Evolutionary conservation across 2,888 invertebrate species (phyloP).

Genomic region (Aethes cnicana): DNA sequence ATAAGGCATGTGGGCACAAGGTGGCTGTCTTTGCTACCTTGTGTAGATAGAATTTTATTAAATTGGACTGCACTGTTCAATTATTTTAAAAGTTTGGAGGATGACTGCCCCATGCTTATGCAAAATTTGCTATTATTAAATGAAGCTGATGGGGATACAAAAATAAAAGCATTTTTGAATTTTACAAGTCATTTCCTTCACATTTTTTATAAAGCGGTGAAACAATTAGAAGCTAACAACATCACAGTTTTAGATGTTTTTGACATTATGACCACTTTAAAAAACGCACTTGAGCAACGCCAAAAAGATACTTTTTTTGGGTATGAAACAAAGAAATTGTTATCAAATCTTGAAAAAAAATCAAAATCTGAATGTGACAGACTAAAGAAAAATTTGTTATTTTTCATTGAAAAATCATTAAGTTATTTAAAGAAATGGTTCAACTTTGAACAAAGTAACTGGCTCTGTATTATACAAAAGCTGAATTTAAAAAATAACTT

Average conservation of each 20-base stretch:
- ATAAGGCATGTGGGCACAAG: slow-evolving; percentile 28
- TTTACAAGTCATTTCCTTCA: slow-evolving; percentile 32
- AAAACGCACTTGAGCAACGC: slow-evolving; percentile 20
- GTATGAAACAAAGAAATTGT: slow-evolving; percentile 9
- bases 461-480: neutral
- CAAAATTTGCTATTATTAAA: slow-evolving; percentile 35
- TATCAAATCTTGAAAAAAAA: neutral
- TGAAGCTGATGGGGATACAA: slow-evolving; percentile 7
- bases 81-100: slow-evolving; percentile 37
- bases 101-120: slow-evolving; percentile 34
- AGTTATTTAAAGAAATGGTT: neutral
- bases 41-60: neutral
- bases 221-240: slow-evolving; percentile 31
- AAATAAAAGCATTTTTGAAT: slow-evolving; percentile 32
- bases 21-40: slow-evolving; percentile 33
- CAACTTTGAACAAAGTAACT: neutral
- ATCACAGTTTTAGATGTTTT: slow-evolving; percentile 31
- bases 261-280: slow-evolving; percentile 26
- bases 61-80: slow-evolving; percentile 2
- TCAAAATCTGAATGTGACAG: neutral
- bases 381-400: neutral
- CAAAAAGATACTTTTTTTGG: slow-evolving; percentile 27
- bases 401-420: neutral
- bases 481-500: neutral
- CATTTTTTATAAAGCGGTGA: slow-evolving; percentile 33